A percentile compares a stretch with the other conserved stretches of the same genome.
phyloP scores from a whole-genome alignment of 2,797 vertebrate genomes.

The Buceros bicornis region DNA sequence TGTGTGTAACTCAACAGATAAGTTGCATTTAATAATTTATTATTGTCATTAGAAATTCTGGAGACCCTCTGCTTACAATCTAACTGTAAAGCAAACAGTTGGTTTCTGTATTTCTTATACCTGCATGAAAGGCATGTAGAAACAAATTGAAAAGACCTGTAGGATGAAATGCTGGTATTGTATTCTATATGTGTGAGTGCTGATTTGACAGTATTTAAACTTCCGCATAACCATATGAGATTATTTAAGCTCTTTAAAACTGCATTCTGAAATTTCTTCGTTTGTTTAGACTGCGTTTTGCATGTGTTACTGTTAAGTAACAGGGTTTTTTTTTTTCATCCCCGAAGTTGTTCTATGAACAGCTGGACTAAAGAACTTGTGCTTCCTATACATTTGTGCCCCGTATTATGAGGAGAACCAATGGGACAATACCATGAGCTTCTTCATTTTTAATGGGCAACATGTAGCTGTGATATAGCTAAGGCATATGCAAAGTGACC shows the following conservation, averaged over 20 bases:
- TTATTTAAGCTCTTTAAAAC: background rate
- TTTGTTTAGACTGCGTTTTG: slow-evolving; percentile 11
- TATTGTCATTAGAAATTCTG: background rate
- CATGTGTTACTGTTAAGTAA: background rate
- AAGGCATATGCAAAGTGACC: background rate
- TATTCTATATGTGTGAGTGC: background rate
- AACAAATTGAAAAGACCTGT: background rate
- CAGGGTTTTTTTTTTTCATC: background rate
- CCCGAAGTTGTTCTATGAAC: background rate
- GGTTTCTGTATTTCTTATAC: background rate
- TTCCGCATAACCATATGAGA: background rate
- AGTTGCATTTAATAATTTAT: background rate
- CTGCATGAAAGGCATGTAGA: background rate
- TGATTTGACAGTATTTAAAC: background rate
- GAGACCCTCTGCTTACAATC: background rate
- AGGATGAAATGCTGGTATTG: background rate
- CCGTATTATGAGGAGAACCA: background rate
- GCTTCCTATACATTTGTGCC: background rate
- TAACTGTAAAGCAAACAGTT: background rate
- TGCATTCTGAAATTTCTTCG: background rate
- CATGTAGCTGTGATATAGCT: background rate
- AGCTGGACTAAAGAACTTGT: background rate
- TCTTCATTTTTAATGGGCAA: background rate
- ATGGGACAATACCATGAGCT: background rate
- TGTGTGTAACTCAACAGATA: background rate